phyloP scores from a whole-genome alignment of 2,888 invertebrate genomes.

The Habrosyne pyritoides region DNA sequence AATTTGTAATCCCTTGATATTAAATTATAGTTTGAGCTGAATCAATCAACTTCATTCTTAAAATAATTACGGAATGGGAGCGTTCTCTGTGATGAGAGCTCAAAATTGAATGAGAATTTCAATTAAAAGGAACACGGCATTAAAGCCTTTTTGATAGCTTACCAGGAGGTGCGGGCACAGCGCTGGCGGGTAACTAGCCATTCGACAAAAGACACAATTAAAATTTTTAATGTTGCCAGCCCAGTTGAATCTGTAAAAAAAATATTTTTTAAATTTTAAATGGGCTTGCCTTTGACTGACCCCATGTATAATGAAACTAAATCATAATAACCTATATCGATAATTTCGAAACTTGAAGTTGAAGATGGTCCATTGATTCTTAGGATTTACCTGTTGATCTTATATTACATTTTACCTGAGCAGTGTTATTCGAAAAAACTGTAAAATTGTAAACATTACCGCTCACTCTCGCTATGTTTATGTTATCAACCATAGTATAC shows the following conservation, averaged over 20 bases:
- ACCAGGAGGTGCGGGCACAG: slow-evolving; percentile 25
- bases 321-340: too few species aligned
- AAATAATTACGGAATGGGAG: slow-evolving; percentile 29
- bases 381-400: too few species aligned
- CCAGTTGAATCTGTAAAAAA: slow-evolving; percentile 20
- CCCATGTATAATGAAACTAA: background rate
- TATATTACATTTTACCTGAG: too few species aligned
- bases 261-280: too few species aligned
- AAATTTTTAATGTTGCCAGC: slow-evolving; percentile 38
- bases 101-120: slow-evolving; percentile 41
- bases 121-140: slow-evolving; percentile 46
- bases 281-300: too few species aligned
- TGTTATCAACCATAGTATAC: slow-evolving; percentile 11
- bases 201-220: slow-evolving; percentile 51
- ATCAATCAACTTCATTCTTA: slow-evolving; percentile 40
- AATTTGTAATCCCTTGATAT: background rate
- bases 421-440: too few species aligned
- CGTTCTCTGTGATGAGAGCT: slow-evolving; percentile 11
- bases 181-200: slow-evolving; percentile 23
- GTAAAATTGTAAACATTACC: too few species aligned
- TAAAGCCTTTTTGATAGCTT: slow-evolving; percentile 39
- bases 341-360: too few species aligned
- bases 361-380: too few species aligned
- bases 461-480: slow-evolving; percentile 12
- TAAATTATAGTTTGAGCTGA: slow-evolving; percentile 38